phyloP scores from a whole-genome alignment of 1,140 invertebrate species.

The Pantala flavescens region DNA sequence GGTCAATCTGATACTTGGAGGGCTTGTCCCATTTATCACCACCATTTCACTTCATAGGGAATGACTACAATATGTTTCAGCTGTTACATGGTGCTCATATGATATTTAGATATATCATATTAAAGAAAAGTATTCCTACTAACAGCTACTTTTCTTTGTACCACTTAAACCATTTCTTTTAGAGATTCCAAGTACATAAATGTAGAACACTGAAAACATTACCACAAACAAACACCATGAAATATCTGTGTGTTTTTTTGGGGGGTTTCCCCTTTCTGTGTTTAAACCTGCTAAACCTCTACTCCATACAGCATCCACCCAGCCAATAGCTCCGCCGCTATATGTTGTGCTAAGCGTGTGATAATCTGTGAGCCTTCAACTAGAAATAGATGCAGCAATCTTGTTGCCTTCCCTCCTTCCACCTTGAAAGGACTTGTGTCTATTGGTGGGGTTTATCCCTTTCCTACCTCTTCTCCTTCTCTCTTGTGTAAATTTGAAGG shows the following conservation, averaged over 20 bases:
- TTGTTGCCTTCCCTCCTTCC: neutral
- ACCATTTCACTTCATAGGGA: neutral
- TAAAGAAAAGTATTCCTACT: too few relatives aligned
- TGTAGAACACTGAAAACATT: neutral
- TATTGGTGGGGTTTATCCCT: neutral
- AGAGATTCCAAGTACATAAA: too few relatives aligned
- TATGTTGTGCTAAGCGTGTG: conserved; percentile 8
- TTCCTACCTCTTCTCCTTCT: too few relatives aligned
- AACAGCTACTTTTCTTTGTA: too few relatives aligned
- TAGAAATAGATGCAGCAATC: neutral
- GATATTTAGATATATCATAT: too few relatives aligned
- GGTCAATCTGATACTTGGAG: neutral
- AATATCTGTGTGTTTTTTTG: neutral
- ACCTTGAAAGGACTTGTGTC: neutral
- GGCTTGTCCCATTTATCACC: neutral
- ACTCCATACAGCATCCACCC: neutral
- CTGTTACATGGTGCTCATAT: neutral
- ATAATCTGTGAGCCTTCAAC: conserved; percentile 1
- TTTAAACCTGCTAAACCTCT: neutral
- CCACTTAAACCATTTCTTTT: too few relatives aligned
- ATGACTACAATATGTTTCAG: neutral
- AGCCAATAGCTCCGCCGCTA: conserved; percentile 6
- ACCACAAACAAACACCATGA: neutral
- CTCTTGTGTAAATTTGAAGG: too few relatives aligned
- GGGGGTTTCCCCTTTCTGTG: neutral